Conservation (phyloP, 2,113 vertebrate genomes). For the Arothron firmamentum region DNA sequence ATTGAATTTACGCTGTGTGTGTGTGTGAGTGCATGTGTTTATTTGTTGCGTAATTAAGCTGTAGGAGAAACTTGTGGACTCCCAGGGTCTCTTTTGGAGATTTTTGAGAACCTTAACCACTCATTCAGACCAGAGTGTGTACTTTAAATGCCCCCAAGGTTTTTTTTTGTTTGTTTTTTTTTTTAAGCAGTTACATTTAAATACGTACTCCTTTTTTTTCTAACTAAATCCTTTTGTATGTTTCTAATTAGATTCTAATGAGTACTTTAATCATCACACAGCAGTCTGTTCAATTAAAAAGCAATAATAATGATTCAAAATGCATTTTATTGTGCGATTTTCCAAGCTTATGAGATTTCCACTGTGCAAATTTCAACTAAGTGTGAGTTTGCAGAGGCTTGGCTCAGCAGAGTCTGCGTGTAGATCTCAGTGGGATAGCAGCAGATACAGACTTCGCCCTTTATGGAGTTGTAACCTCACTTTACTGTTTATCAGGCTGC, state of each 20-base stretch:
- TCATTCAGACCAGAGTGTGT: too few species aligned
- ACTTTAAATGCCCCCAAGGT: too few species aligned
- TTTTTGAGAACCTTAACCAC: too few species aligned
- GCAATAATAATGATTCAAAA: background rate
- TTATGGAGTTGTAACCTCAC: constrained; percentile 23
- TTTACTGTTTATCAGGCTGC: constrained; percentile 9
- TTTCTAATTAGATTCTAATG: too few species aligned
- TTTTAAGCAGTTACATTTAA: too few species aligned
- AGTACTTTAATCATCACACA: too few species aligned
- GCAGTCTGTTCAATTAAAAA: too few species aligned
- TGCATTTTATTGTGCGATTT: background rate
- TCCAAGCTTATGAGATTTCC: background rate
- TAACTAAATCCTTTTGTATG: background rate
- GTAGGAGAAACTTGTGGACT: too few species aligned
- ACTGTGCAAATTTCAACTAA: background rate
- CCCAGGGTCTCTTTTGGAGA: too few species aligned
- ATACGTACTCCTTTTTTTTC: background rate
- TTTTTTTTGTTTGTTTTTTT: too few species aligned
- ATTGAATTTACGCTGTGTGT: background rate
- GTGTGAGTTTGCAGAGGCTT: background rate
- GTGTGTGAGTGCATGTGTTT: background rate
- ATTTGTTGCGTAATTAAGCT: background rate
- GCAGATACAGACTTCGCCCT: constrained; percentile 13
- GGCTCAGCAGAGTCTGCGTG: constrained; percentile 4
- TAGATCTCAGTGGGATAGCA: constrained; percentile 5